Evolutionary conservation across 2,888 invertebrate genomes (phyloP).

Genomic region (Nephrotoma guestfalica): DNA sequence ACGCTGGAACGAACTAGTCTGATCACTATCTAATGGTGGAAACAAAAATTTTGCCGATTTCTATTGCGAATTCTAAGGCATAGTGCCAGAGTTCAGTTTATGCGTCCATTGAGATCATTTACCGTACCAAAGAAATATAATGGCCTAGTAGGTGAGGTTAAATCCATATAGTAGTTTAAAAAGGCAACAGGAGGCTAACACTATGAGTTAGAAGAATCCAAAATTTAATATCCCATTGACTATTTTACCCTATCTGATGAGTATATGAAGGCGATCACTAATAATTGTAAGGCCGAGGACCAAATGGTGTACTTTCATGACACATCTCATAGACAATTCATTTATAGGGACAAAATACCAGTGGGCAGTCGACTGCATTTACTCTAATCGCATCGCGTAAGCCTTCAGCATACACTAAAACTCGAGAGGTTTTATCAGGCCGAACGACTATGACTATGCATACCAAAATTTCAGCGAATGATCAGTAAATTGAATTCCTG

Average conservation of each 20-base stretch:
- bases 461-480: slow-evolving; percentile 79
- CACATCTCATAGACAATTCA: slow-evolving; percentile 93
- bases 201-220: slow-evolving; percentile 55
- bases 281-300: slow-evolving; percentile 52
- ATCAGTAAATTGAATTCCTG: slow-evolving; percentile 82
- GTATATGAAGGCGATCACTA: slow-evolving; percentile 66
- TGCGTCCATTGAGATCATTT: slow-evolving; percentile 40
- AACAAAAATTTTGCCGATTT: slow-evolving; percentile 38
- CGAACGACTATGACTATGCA: slow-evolving; percentile 86
- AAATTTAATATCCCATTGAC: slow-evolving; percentile 74
- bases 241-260: slow-evolving; percentile 91
- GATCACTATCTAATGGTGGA: slow-evolving; percentile 88
- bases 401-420: slow-evolving; percentile 65
- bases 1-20: slow-evolving; percentile 80
- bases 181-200: slow-evolving; percentile 40
- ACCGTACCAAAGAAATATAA: slow-evolving; percentile 46
- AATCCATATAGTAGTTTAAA: slow-evolving; percentile 24
- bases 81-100: slow-evolving; percentile 42
- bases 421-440: slow-evolving; percentile 93
- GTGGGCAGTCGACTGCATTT: slow-evolving; percentile 84
- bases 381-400: slow-evolving; percentile 68
- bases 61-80: slow-evolving; percentile 26
- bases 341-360: slow-evolving; percentile 73
- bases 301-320: slow-evolving; percentile 81
- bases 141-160: slow-evolving; percentile 40